phyloP scores from a whole-genome alignment of 2,113 vertebrate genomes.

The Nestor notabilis region DNA sequence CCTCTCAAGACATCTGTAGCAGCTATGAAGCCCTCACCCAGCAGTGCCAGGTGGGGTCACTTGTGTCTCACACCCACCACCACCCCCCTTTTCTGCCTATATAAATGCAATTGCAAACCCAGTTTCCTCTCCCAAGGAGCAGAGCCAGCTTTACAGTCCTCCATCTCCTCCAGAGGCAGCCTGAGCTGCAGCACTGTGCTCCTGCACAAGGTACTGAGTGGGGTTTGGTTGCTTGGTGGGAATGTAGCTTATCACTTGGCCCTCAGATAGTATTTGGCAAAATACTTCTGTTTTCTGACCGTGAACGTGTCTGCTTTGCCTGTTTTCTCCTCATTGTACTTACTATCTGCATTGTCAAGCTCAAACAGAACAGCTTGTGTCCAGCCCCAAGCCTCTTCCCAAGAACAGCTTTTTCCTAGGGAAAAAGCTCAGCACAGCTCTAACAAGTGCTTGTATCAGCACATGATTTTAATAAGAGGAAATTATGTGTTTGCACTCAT shows the following conservation, averaged over 20 bases:
- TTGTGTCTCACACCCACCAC: not conserved
- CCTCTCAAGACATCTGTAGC: not conserved
- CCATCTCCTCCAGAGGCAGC: fast-evolving
- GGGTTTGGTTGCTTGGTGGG: not conserved
- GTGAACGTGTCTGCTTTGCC: not conserved
- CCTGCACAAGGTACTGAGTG: not conserved
- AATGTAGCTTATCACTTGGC: not conserved
- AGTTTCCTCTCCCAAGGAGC: fast-evolving
- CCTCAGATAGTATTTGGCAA: not conserved
- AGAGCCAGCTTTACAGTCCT: not conserved
- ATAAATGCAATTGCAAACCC: not conserved
- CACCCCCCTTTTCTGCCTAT: not conserved
- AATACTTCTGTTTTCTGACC: not conserved
- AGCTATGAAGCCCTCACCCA: not conserved
- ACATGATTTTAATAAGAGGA: not conserved
- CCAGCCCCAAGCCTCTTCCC: not conserved
- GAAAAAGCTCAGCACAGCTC: not conserved
- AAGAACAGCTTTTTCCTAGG: not conserved
- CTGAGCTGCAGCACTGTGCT: not conserved
- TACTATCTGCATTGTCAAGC: not conserved
- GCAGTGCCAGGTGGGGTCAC: not conserved
- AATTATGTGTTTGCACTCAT: not conserved
- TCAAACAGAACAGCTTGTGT: not conserved
- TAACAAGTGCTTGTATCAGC: not conserved
- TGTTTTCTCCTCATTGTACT: not conserved